Conservation (phyloP, 2,113 vertebrate species). For the Boulengeromyrus knoepffleri region DNA sequence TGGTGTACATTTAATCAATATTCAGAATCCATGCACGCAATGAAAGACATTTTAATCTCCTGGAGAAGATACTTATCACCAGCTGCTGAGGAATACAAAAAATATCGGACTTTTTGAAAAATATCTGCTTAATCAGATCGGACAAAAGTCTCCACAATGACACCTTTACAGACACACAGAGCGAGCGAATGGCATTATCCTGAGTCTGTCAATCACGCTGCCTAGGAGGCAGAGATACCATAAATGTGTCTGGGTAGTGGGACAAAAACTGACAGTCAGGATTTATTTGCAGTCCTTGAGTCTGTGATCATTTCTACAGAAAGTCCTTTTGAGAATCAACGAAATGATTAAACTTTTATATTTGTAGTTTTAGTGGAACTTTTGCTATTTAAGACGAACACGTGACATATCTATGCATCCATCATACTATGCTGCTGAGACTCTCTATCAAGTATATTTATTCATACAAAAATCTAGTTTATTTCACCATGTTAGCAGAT, state of each 20-base stretch:
- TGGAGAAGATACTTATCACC: conserved; percentile 18
- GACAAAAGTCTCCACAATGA: conserved; percentile 20
- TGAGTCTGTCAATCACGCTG: conserved; percentile 13
- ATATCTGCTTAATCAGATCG: conserved; percentile 28
- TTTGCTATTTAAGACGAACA: background rate
- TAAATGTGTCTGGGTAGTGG: conserved; percentile 3
- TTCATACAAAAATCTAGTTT: background rate
- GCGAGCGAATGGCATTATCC: conserved; percentile 25
- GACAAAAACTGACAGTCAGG: conserved; percentile 16
- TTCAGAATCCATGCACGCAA: conserved; percentile 5
- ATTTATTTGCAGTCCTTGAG: conserved; percentile 13
- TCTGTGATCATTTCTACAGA: background rate
- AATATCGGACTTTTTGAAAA: conserved; percentile 20
- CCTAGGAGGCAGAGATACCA: background rate
- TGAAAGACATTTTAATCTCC: conserved; percentile 22
- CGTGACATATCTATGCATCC: background rate
- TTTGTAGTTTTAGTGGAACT: background rate
- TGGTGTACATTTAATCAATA: conserved; percentile 7
- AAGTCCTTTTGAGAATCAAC: background rate
- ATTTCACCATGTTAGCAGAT: background rate
- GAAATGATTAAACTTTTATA: background rate
- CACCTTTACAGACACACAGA: conserved; percentile 14
- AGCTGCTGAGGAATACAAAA: conserved; percentile 20
- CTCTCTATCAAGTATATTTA: background rate
- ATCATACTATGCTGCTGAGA: background rate